Percentiles rank a stretch among this genome's conserved stretches.
Conservation (phyloP, 2,113 vertebrate species). For the Chaetorhynchus papuensis region DNA sequence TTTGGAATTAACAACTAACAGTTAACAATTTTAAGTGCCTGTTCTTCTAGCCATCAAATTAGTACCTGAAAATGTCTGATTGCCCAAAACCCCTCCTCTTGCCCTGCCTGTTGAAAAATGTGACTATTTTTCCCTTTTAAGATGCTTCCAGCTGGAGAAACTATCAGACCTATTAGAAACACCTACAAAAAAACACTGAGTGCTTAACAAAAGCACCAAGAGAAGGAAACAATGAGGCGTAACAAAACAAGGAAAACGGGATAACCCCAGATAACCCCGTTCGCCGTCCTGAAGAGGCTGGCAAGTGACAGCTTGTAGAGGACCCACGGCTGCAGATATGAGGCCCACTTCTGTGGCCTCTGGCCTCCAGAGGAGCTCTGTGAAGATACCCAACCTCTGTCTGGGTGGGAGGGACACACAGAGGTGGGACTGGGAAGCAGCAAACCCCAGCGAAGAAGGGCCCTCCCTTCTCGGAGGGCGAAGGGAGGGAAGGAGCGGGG, state of each 20-base stretch:
- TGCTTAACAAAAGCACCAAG: background rate
- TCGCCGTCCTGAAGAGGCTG: background rate
- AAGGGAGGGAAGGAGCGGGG: no score
- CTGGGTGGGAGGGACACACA: background rate
- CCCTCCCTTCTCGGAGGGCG: no score
- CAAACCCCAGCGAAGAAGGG: rapidly evolving
- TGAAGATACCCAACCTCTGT: background rate
- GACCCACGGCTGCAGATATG: rapidly evolving
- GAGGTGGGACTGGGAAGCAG: no score
- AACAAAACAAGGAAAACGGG: background rate
- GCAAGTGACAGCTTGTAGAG: background rate
- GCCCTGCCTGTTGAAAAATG: background rate
- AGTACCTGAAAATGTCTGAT: no score
- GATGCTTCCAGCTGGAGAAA: background rate
- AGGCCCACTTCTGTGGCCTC: background rate
- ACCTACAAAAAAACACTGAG: background rate
- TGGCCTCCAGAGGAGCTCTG: background rate
- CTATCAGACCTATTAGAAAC: background rate
- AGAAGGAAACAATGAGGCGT: rapidly evolving
- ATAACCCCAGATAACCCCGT: background rate
- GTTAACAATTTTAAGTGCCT: background rate
- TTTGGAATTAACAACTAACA: background rate
- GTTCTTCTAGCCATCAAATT: background rate
- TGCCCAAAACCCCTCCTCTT: background rate
- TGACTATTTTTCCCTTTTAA: background rate